phyloP scores from a whole-genome alignment of 2,888 invertebrate species.

The Emesis russula region DNA sequence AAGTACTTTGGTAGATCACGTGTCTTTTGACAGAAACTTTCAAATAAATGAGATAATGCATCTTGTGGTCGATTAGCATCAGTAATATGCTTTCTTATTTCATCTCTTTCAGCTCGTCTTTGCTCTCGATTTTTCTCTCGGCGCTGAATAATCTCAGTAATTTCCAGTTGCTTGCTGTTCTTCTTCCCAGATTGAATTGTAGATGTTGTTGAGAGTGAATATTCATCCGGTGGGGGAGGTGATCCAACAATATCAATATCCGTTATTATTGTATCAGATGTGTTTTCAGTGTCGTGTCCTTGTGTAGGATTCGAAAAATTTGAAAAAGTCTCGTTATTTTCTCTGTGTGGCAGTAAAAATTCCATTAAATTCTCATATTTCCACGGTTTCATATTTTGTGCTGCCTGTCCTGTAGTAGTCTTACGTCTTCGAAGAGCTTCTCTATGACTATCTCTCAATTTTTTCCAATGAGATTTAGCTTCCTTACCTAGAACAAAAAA shows the following conservation, averaged over 20 bases:
- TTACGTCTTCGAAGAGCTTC: conserved; percentile 82
- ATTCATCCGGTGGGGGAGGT: background rate
- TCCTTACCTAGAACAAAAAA: conserved; percentile 64
- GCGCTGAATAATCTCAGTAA: background rate
- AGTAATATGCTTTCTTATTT: background rate
- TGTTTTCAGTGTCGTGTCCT: no score
- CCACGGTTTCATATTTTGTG: conserved; percentile 67
- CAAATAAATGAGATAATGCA: conserved; percentile 86
- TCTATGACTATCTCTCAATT: conserved; percentile 84
- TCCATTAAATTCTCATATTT: conserved; percentile 81
- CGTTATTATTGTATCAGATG: conserved; percentile 37
- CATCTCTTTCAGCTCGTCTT: background rate
- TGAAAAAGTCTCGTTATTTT: conserved; percentile 55
- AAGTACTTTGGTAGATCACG: conserved; percentile 87
- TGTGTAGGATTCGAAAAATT: conserved; percentile 26
- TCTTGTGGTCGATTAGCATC: conserved; percentile 62
- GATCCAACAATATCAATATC: background rate
- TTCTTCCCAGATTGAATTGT: conserved; percentile 8
- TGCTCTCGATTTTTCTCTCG: conserved; percentile 12
- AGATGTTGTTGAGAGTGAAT: background rate
- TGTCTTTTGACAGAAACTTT: conserved; percentile 88
- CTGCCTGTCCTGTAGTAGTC: conserved; percentile 61
- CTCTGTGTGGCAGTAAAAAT: conserved; percentile 66
- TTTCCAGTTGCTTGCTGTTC: conserved; percentile 6
- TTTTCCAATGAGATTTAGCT: conserved; percentile 85